A percentile compares a stretch with the other conserved stretches of the same genome.
Conservation (phyloP, 2,888 invertebrate genomes). For the Tetranychus truncatus region DNA sequence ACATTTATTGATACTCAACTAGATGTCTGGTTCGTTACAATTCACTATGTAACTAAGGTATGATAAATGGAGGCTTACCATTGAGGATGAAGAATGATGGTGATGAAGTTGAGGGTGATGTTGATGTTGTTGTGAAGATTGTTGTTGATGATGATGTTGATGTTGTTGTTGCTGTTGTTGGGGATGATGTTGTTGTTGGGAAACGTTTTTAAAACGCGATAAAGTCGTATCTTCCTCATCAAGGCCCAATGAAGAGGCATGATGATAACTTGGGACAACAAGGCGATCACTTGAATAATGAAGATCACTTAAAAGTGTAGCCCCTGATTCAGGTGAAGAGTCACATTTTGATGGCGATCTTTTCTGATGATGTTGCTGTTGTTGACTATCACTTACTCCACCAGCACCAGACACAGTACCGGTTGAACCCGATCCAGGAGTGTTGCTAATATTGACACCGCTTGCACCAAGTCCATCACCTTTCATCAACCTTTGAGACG, state of each 20-base stretch:
- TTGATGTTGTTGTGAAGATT: not conserved
- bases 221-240: not conserved
- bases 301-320: not conserved
- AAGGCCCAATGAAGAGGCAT: constrained; percentile 2
- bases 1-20: too few relatives aligned
- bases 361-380: not conserved
- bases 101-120: not conserved
- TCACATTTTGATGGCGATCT: not conserved
- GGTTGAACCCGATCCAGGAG: too few relatives aligned
- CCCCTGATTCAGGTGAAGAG: constrained; percentile 5
- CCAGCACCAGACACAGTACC: not conserved
- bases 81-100: not conserved
- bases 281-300: constrained; percentile 6
- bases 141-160: not conserved
- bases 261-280: not conserved
- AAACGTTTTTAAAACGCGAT: not conserved
- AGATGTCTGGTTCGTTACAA: not conserved
- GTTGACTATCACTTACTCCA: not conserved
- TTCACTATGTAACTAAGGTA: not conserved
- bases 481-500: not conserved
- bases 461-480: constrained; percentile 2
- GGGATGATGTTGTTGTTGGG: not conserved
- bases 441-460: not conserved
- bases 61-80: not conserved
- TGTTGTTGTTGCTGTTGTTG: not conserved